phyloP scores from a whole-genome alignment of 2,797 vertebrate species.

The Cygnus olor region DNA sequence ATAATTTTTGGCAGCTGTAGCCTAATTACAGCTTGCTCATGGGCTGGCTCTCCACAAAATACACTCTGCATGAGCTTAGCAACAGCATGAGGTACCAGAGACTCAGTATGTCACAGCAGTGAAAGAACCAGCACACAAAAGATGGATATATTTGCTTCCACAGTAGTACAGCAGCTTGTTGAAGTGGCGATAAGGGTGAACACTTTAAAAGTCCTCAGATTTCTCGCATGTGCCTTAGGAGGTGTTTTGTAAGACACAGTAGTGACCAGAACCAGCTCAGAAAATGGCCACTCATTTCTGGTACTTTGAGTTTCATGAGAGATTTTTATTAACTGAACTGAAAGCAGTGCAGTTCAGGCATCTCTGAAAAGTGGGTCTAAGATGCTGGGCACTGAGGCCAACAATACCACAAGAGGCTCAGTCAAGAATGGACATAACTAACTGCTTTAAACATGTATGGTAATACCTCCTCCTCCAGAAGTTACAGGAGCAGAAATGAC shows the following conservation, averaged over 20 bases:
- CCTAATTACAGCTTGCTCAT: neutral
- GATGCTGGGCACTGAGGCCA: neutral
- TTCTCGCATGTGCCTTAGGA: neutral
- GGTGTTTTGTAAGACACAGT: neutral
- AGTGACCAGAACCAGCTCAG: neutral
- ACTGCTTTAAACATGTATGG: neutral
- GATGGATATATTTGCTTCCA: neutral
- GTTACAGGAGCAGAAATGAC: neutral
- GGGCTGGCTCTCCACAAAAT: slow-evolving; percentile 11
- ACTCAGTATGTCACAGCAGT: neutral
- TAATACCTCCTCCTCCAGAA: neutral
- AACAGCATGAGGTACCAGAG: neutral
- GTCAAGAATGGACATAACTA: neutral
- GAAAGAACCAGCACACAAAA: neutral
- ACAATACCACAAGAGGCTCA: neutral
- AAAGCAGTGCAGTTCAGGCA: neutral
- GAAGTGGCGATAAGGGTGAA: neutral
- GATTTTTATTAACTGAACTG: neutral
- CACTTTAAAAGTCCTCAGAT: neutral
- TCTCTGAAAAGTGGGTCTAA: neutral
- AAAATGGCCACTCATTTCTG: neutral
- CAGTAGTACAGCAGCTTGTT: neutral
- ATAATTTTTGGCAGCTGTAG: neutral
- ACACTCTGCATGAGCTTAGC: neutral
- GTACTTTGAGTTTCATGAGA: neutral